Percentiles rank a stretch among this genome's conserved stretches.
Evolutionary conservation across 2,113 vertebrate genomes (phyloP).

Genomic region (Pontoporia blainvillei): DNA sequence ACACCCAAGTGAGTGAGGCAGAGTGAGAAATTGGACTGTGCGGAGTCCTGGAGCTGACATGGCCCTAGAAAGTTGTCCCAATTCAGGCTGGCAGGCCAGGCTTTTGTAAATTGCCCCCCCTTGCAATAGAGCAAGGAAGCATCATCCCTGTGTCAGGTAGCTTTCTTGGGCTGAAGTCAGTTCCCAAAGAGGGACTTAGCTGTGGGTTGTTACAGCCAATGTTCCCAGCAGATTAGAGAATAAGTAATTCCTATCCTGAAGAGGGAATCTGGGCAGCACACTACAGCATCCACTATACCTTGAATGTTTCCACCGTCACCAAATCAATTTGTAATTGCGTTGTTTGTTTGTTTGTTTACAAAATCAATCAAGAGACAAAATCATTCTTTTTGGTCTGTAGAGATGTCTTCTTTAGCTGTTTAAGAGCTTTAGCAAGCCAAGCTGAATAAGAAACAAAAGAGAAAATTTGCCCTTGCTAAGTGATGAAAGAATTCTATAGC

Average conservation of each 20-base stretch:
- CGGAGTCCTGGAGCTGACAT: neutral
- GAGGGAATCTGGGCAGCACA: neutral
- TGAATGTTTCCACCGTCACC: neutral
- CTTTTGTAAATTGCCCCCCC: neutral
- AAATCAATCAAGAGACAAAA: conserved; percentile 26
- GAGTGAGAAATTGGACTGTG: neutral
- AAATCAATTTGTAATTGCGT: neutral
- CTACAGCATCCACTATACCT: neutral
- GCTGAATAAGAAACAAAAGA: conserved; percentile 23
- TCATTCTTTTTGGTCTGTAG: neutral
- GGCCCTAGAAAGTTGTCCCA: neutral
- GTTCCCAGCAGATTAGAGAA: neutral
- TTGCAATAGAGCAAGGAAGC: neutral
- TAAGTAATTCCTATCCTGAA: neutral
- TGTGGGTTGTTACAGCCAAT: neutral
- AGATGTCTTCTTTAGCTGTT: neutral
- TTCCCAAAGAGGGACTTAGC: neutral
- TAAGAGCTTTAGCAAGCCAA: conserved; percentile 16
- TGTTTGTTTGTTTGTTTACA: neutral
- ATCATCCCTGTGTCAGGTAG: no score
- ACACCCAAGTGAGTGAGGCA: neutral
- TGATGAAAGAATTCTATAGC: conserved; percentile 40
- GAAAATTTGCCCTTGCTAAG: neutral
- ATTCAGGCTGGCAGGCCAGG: neutral
- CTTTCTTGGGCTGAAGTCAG: neutral